These are phyloP conservation scores for Abrostola triplasia DNA, from an alignment of 2,888 invertebrate species.

Conservation along the genomic window DNA sequence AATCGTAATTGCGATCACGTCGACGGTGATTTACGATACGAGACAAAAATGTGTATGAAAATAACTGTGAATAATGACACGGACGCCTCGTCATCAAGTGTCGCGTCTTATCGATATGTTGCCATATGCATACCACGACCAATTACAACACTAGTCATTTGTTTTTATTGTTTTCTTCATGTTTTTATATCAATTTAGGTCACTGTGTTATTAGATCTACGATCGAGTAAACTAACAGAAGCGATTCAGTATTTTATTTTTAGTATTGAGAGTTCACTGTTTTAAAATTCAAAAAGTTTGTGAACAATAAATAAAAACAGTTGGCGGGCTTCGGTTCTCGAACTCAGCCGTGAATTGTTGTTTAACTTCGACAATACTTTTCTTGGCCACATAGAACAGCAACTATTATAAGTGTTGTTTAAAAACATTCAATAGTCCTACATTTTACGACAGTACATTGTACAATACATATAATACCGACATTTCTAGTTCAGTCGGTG, in stretches of 20 bases:
- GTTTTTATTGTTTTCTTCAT: conserved; percentile 9
- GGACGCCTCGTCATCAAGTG: conserved; percentile 3
- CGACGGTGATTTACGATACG: conserved; percentile 36
- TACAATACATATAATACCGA: background rate
- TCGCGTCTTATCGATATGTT: conserved; percentile 11
- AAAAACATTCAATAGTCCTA: background rate
- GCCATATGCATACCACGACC: conserved; percentile 5
- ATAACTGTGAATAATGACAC: conserved; percentile 17
- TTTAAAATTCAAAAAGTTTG: conserved; percentile 21
- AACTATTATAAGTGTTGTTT: background rate
- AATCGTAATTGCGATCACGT: conserved; percentile 50
- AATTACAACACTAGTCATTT: background rate
- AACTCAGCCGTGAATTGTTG: conserved; percentile 13
- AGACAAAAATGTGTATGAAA: conserved; percentile 29
- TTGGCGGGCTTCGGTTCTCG: conserved; percentile 1
- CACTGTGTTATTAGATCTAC: conserved; percentile 1
- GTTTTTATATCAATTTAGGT: conserved; percentile 5
- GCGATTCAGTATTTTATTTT: background rate
- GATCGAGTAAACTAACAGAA: no score
- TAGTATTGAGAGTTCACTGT: background rate
- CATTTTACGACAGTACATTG: background rate
- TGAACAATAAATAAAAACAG: conserved; percentile 22
- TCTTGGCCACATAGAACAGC: background rate
- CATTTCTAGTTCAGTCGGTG: conserved; percentile 2
- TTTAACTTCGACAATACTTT: conserved; percentile 10